A percentile compares a stretch with the other conserved stretches of the same genome.
These are phyloP conservation scores for Bambusicola thoracicus DNA, from an alignment of 2,113 vertebrate species.

Conservation along the genomic window DNA sequence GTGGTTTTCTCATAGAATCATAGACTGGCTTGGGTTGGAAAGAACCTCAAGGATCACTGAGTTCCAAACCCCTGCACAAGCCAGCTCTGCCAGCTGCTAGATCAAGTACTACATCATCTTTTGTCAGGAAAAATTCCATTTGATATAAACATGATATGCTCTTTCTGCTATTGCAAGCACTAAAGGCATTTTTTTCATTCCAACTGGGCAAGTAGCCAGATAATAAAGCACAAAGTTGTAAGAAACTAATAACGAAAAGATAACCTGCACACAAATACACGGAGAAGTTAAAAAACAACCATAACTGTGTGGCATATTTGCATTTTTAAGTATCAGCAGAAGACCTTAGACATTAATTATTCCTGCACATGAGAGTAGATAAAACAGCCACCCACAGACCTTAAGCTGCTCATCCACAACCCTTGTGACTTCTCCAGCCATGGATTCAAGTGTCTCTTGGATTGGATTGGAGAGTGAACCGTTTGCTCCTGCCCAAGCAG, in stretches of 20 bases:
- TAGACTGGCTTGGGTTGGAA: too few relatives aligned
- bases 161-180: not conserved
- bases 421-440: conserved; percentile 94
- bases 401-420: conserved; percentile 96
- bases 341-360: not conserved
- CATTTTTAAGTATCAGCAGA: not conserved
- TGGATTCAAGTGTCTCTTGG: conserved; percentile 93
- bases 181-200: not conserved
- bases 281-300: not conserved
- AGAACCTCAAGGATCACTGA: too few relatives aligned
- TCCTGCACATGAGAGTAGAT: not conserved
- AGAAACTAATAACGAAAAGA: not conserved
- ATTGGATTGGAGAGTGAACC: conserved; percentile 87
- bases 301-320: not conserved
- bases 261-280: not conserved
- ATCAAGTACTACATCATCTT: too few relatives aligned
- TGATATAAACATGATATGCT: not conserved
- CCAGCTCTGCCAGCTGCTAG: too few relatives aligned
- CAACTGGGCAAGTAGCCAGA: not conserved
- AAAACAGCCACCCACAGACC: conserved; percentile 73
- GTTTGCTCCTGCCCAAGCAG: conserved; percentile 84
- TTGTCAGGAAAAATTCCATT: not conserved
- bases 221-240: not conserved
- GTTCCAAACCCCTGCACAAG: too few relatives aligned
- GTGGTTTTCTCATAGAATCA: not conserved